Percentiles rank a stretch among this genome's conserved stretches.
phyloP scores from a whole-genome alignment of 2,888 invertebrate species.

The Elaeidobius kamerunicus region DNA sequence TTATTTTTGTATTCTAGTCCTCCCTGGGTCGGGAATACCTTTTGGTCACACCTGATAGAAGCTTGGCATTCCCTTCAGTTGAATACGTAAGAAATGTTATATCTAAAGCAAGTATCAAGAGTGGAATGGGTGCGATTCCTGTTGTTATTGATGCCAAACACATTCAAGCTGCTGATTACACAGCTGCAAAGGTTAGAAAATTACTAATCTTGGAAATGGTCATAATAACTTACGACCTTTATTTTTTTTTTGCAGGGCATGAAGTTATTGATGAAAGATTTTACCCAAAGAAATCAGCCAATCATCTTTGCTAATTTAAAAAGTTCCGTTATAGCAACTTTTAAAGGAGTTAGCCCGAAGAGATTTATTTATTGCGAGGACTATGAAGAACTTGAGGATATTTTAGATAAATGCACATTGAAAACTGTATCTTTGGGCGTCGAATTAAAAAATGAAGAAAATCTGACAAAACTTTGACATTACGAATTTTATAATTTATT shows the following conservation, averaged over 20 bases:
- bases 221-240: neutral
- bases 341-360: slow-evolving; percentile 57
- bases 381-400: slow-evolving; percentile 54
- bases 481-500: no score
- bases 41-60: slow-evolving; percentile 60
- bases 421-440: slow-evolving; percentile 18
- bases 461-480: slow-evolving; percentile 13
- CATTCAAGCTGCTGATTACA: slow-evolving; percentile 64
- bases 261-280: slow-evolving; percentile 58
- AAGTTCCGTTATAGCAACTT: slow-evolving; percentile 56
- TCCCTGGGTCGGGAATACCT: slow-evolving; percentile 55
- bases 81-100: slow-evolving; percentile 65
- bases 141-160: slow-evolving; percentile 62
- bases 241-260: slow-evolving; percentile 55
- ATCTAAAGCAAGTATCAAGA: slow-evolving; percentile 65
- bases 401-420: slow-evolving; percentile 48
- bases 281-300: slow-evolving; percentile 56
- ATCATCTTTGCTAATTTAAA: slow-evolving; percentile 59
- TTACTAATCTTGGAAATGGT: neutral
- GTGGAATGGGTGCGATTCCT: slow-evolving; percentile 56
- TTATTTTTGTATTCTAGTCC: slow-evolving; percentile 47
- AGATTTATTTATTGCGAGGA: slow-evolving; percentile 56
- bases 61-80: slow-evolving; percentile 62
- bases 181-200: slow-evolving; percentile 57
- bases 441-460: slow-evolving; percentile 13